Percentiles rank a stretch among this genome's conserved stretches.
phyloP scores from a whole-genome alignment of 2,888 invertebrate genomes.

The Rapana venosa region DNA sequence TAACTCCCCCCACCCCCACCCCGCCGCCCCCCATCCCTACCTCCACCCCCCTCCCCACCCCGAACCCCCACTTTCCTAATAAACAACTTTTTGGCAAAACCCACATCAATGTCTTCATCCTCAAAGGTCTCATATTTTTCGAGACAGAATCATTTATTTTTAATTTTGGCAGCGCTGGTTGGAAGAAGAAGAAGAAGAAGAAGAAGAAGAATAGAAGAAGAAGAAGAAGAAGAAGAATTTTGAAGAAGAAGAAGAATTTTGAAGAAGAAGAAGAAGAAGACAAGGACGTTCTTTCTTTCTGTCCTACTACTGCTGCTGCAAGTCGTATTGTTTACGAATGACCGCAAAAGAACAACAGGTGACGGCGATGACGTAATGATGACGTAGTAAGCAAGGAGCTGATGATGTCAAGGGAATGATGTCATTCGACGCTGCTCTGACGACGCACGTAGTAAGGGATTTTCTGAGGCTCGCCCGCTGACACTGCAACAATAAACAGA shows the following conservation, averaged over 20 bases:
- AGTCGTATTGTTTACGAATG: neutral
- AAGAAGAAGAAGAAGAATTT: neutral
- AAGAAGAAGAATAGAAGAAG: neutral
- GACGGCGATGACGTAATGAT: constrained; percentile 4
- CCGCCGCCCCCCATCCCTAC: neutral
- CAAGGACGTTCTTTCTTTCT: neutral
- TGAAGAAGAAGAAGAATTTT: neutral
- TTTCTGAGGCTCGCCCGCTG: constrained; percentile 60
- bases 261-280: neutral
- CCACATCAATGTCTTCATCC: no score
- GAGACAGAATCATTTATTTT: neutral
- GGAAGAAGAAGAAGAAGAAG: neutral
- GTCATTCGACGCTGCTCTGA: constrained; percentile 73
- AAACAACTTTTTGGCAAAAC: neutral
- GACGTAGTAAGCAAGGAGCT: neutral
- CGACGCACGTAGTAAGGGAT: constrained; percentile 73
- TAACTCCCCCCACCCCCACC: neutral
- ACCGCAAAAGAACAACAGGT: neutral
- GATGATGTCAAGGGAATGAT: constrained; percentile 20
- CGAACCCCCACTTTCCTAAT: neutral
- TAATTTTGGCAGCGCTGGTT: neutral
- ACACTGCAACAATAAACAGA: constrained; percentile 56
- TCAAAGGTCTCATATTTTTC: neutral
- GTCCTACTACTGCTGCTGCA: neutral
- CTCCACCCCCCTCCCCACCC: no score